These are phyloP conservation scores for Trachythela sp. DNA, from an alignment of 64 coral and sea anemone species.

Conservation along the genomic window DNA sequence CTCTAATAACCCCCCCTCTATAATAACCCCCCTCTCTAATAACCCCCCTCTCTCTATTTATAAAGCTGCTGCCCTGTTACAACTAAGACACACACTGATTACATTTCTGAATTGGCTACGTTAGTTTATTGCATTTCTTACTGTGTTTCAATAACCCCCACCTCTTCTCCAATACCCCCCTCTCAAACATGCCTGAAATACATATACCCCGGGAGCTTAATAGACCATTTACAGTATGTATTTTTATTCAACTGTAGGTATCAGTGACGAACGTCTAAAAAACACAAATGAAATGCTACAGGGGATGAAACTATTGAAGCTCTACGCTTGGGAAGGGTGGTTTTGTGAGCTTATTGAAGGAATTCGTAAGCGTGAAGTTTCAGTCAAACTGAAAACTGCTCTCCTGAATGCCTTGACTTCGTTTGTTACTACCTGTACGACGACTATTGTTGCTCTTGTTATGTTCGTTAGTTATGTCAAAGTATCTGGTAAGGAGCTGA, in stretches of 20 bases:
- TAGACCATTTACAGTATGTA: neutral
- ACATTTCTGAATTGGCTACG: too few relatives aligned
- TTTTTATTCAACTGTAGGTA: neutral
- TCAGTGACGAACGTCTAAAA: conserved; percentile 14
- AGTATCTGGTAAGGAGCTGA: conserved; percentile 45
- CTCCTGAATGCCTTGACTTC: neutral
- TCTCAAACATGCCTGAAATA: too few relatives aligned
- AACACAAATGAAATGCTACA: conserved; percentile 10
- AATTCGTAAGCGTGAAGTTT: conserved; percentile 42
- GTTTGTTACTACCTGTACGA: conserved; percentile 37
- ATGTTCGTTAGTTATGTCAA: conserved; percentile 51
- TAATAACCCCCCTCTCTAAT: too few relatives aligned
- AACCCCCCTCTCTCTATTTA: too few relatives aligned
- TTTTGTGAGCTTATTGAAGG: conserved; percentile 41
- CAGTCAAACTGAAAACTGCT: conserved; percentile 29
- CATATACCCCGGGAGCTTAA: too few relatives aligned
- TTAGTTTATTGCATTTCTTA: too few relatives aligned
- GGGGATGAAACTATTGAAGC: conserved; percentile 43
- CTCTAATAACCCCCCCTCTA: too few relatives aligned
- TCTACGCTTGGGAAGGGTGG: conserved; percentile 53
- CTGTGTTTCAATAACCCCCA: too few relatives aligned
- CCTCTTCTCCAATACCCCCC: too few relatives aligned
- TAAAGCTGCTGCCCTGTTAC: too few relatives aligned
- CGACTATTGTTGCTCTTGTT: conserved; percentile 36
- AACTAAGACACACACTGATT: too few relatives aligned